Evolutionary conservation across 2,113 vertebrate genomes (phyloP), one percentile per base, ranked within the genome.

Genomic region (Sinocyclocheilus maitianheensis): DNA sequence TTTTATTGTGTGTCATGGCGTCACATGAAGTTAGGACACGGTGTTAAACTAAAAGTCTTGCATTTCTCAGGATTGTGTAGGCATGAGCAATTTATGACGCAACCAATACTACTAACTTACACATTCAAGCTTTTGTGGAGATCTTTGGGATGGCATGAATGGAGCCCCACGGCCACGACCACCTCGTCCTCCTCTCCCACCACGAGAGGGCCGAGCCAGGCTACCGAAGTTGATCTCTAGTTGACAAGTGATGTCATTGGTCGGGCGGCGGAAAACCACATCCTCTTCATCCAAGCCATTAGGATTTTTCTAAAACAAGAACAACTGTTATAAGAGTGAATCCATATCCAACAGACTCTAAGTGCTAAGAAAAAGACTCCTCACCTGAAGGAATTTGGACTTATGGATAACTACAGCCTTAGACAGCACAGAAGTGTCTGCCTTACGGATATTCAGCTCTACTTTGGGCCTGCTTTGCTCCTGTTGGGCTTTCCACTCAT

Each of bases 381-480:
- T 95, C 94, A 98, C 97, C 94, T 96, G 92, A 40, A 93, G 37
- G 0, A 91, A 94, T 90, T 96, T 99, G 80, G 98, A 98, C 93
- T 97, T 93, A 89, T 98, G 98, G 90, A 99, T 99, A 89, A 99
- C 97, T 89, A 97, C 95, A 30, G 98, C 97, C 94, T 97, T 98
- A 78, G 96, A 96, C 88, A 97, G 97, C 91, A 99, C 94, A 79
- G 93, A 88, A 67, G 94, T 90, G 76, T 97, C 97, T 10, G 96
- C 94, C 92, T 97, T 98, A 90, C 98, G 96, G 87, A 99, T 96
- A 90, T 99, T 99, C 89, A 99, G 97, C 91, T 97, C 97, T 1
- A 90, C 91, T 92, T 97, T 98, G 63, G 97, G 94, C 90, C 97
- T 95, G 87, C 90, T 96, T 63, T 93, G 95, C 88, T 97, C 94